Evolutionary conservation across 2,888 invertebrate species (phyloP), one percentile per base, ranked within the genome.

Genomic region (Epinotia demarniana): DNA sequence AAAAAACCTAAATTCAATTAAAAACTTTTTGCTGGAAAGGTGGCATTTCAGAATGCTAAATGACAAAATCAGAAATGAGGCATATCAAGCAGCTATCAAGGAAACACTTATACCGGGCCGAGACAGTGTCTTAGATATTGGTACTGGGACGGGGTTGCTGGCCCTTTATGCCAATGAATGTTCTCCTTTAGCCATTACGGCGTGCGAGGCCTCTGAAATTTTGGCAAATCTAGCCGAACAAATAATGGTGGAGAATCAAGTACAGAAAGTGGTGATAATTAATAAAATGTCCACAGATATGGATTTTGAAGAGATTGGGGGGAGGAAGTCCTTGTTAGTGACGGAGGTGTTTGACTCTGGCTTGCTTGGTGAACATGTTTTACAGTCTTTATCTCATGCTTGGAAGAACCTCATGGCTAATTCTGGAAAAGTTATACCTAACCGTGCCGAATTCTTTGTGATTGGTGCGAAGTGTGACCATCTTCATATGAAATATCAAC

Each of bases 31-130:
- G 75, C 95, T 97, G 61, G 96, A 97, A 77, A 90, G 97, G 69
- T 98, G 98, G 97, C 97, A 98, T 87, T 97, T 96, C 87, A 92
- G 96, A 75, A 98, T 98, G 97, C 88, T 98, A 39, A 98, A 98
- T 90, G 97, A 98, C 85, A 91, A 88, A 76, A 85, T 88, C 19
- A 92, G 98, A 61, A 98, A 98, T 89, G 86, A 92, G 73, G 94
- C 95, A 0, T 98, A 96, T 85, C 90, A 92, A 72, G 85, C 89
- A 71, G 97, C 97, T 0, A 96, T 98, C 77, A 83, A 85, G 19
- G 90, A 94, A 73, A 94, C 92, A 77, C 86, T 96, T 2, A 91
- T 91, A 66, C 85, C 88, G 5, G 81, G 87, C 43, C 82, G 80
- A 55, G 93, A 95, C 68, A 92, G 89, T 77, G 95, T 97, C 18